Conservation (phyloP, 2,888 invertebrate genomes). For the Spialia ferax region DNA sequence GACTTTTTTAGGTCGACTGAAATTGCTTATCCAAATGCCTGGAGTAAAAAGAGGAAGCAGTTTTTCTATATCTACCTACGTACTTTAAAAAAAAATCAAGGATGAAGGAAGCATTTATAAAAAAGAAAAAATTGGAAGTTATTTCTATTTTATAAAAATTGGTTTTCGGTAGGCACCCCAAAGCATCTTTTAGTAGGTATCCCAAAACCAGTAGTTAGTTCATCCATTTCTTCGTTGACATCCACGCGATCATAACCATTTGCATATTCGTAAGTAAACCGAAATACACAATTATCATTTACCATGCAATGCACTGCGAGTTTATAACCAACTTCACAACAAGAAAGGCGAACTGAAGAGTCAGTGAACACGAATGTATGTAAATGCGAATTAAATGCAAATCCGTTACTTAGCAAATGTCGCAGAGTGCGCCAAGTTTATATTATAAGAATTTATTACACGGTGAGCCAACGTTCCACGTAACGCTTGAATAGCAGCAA, state of each 20-base stretch:
- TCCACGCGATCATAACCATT: too few relatives aligned
- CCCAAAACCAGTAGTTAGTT: too few relatives aligned
- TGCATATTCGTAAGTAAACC: too few relatives aligned
- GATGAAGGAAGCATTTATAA: too few relatives aligned
- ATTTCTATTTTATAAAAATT: too few relatives aligned
- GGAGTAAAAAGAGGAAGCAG: too few relatives aligned
- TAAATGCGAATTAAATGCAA: slow-evolving; percentile 23
- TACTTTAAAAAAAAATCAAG: too few relatives aligned
- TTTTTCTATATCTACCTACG: too few relatives aligned
- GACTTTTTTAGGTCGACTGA: slow-evolving; percentile 1
- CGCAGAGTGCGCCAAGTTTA: slow-evolving; percentile 16
- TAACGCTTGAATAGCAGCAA: slow-evolving; percentile 18
- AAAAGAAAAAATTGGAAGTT: too few relatives aligned
- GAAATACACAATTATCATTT: background rate
- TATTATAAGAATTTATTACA: slow-evolving; percentile 24
- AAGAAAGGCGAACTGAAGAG: background rate
- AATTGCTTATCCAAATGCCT: background rate
- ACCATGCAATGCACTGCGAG: slow-evolving; percentile 2
- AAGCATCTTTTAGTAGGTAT: too few relatives aligned
- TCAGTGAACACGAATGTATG: slow-evolving; percentile 1
- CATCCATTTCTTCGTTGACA: too few relatives aligned
- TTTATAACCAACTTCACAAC: slow-evolving; percentile 2
- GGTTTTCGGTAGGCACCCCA: too few relatives aligned
- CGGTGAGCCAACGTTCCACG: background rate
- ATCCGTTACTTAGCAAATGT: slow-evolving; percentile 13